Evolutionary conservation across 2,113 vertebrate species (phyloP), one percentile per base, ranked within the genome.

Genomic region (Semicossyphus pulcher): DNA sequence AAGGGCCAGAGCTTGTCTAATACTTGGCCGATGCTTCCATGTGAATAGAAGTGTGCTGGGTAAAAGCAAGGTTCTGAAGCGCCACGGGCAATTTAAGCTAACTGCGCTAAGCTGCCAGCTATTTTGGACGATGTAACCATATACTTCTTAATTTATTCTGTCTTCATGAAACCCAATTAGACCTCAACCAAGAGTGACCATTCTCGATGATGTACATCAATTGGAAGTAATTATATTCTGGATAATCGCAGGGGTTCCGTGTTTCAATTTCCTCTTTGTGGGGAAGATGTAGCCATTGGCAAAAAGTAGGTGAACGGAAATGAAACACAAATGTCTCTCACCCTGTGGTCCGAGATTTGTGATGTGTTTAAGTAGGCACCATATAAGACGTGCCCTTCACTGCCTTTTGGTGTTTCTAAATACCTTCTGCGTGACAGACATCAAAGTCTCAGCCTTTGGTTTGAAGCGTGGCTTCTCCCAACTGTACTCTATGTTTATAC

Each of bases 251-350:
- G 68, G 58, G 72, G 67, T 65, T 76, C 66, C 65, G 74, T 71
- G 57, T 75, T 89, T 88, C 71, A 81, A 87, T 92, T 90, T 91
- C 88, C 80, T 81, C 57, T 67, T 58, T 80, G 75, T 72, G 66
- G 74, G 54, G 54, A 72, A 64, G 69, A 71, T 42, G 62, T 20
- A 16, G 66, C 51, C 31, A 15, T 66, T 86, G 84, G 88, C 62
- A 77, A 70, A 86, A 23, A 48, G 68, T 32, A 58, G 21, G 5
- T 39, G 23, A 81, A 23, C 63, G 88, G 89, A 93, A 92, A 92
- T 90, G 77, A 92, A 92, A 94, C 81, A 84, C 78, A 88, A 90
- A 88, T 41, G 76, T 73, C 86, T 88, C 64, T 78, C 77, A 60
- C 60, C 57, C 63, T 75, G 72, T 67, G 79, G 76, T 81, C 72